Evolutionary conservation across 2,888 invertebrate species (phyloP).

Genomic region (Lochmaea crataegi): DNA sequence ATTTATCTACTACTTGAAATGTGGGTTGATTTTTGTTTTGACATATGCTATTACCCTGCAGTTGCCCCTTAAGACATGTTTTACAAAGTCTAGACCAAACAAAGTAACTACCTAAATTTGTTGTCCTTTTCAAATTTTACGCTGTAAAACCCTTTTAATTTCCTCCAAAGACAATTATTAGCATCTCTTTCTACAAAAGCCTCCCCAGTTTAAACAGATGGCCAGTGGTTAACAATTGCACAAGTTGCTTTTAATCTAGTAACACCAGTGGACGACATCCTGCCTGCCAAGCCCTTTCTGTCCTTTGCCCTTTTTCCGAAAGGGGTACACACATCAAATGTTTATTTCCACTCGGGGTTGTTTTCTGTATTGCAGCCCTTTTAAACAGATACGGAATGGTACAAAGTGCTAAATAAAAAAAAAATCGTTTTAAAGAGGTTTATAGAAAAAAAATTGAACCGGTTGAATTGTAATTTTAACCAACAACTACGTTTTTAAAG

Average conservation of each 20-base stretch:
- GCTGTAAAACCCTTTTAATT: slow-evolving; percentile 16
- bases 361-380: slow-evolving; percentile 19
- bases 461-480: too few relatives aligned
- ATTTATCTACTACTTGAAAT: too few relatives aligned
- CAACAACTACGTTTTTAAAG: too few relatives aligned
- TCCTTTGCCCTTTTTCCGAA: slow-evolving; percentile 18
- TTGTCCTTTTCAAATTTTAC: slow-evolving; percentile 10
- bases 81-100: background rate
- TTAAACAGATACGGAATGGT: background rate
- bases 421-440: too few relatives aligned
- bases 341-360: slow-evolving; percentile 23
- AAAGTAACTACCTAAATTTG: background rate
- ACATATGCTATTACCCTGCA: background rate
- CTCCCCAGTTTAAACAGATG: slow-evolving; percentile 27
- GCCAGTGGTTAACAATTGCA: slow-evolving; percentile 27
- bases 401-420: background rate
- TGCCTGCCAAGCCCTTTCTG: slow-evolving; percentile 12
- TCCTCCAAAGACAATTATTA: slow-evolving; percentile 11
- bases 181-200: slow-evolving; percentile 6
- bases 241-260: slow-evolving; percentile 33
- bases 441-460: too few relatives aligned
- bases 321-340: slow-evolving; percentile 27
- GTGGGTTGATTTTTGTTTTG: background rate
- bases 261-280: slow-evolving; percentile 26
- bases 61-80: background rate